Conservation (phyloP, 2,797 vertebrate species). For the Acanthurus leucopareius region DNA sequence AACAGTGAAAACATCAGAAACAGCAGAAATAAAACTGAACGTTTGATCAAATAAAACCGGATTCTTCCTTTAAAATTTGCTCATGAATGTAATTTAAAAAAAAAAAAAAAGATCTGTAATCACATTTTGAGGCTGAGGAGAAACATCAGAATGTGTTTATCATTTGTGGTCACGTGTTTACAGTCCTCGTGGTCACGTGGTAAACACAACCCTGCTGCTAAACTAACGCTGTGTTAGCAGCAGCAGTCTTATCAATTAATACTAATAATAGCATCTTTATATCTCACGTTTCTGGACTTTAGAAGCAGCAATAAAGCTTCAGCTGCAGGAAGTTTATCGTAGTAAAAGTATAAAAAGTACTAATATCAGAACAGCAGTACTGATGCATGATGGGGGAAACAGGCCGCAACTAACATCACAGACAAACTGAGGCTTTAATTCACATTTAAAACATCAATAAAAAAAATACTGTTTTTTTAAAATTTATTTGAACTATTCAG, state of each 20-base stretch:
- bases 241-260: background rate
- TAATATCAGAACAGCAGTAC: too few relatives aligned
- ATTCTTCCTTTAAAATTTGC: too few relatives aligned
- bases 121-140: background rate
- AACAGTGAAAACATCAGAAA: background rate
- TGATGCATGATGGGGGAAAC: background rate
- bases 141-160: background rate
- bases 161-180: conserved; percentile 27
- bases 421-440: background rate
- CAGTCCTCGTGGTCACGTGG: conserved; percentile 6
- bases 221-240: background rate
- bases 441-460: too few relatives aligned
- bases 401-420: background rate
- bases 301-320: background rate
- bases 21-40: background rate
- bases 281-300: background rate
- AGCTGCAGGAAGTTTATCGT: too few relatives aligned
- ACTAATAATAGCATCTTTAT: background rate
- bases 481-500: background rate
- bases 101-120: too few relatives aligned
- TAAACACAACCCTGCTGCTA: background rate
- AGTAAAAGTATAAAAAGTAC: too few relatives aligned
- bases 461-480: too few relatives aligned
- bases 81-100: too few relatives aligned
- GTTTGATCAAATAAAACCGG: too few relatives aligned